Conservation (phyloP, 2,797 vertebrate genomes). For the Gymnothorax javanicus region DNA sequence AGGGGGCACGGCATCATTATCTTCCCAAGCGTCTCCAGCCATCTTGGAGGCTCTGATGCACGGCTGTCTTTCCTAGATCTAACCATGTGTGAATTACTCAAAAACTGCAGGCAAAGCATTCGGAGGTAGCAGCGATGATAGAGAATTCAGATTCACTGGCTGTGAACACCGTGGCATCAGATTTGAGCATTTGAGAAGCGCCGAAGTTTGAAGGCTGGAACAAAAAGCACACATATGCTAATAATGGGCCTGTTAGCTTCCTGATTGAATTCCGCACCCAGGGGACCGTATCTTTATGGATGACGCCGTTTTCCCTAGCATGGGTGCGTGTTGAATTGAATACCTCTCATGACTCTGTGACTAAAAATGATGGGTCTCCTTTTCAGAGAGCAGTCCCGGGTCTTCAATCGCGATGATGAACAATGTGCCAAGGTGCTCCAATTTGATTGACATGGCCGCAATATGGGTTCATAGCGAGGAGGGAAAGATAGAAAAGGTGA, state of each 20-base stretch:
- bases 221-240: background rate
- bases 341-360: slow-evolving; percentile 8
- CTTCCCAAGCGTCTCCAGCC: background rate
- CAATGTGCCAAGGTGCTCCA: background rate
- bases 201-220: background rate
- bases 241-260: background rate
- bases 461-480: background rate
- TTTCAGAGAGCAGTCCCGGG: background rate
- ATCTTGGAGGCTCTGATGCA: background rate
- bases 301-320: background rate
- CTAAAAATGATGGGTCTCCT: slow-evolving; percentile 10
- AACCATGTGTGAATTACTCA: background rate
- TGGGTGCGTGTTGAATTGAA: slow-evolving; percentile 7
- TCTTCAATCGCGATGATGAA: slow-evolving; percentile 9
- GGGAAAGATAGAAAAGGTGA: background rate
- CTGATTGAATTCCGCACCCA: slow-evolving; percentile 11
- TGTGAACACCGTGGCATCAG: background rate
- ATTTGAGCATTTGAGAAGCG: background rate
- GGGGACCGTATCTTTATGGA: slow-evolving; percentile 10
- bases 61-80: background rate
- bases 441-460: background rate
- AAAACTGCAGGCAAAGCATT: background rate
- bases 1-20: background rate
- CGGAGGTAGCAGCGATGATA: background rate
- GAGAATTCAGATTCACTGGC: background rate